Conservation (phyloP, 2,888 invertebrate genomes). For the Seira musarum region DNA sequence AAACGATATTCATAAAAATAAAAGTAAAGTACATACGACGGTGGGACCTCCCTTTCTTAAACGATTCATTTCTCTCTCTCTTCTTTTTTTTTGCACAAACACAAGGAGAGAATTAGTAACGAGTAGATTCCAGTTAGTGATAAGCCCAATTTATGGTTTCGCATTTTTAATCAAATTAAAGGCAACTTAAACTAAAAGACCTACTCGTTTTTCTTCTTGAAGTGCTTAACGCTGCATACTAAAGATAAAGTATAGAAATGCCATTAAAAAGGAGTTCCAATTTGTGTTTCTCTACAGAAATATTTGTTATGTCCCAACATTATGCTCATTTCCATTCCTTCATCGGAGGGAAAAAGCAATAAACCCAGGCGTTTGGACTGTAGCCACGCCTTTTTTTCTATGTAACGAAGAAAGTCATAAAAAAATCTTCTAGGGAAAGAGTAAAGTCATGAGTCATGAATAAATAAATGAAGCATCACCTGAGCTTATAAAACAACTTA, state of each 20-base stretch:
- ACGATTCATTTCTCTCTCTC: not conserved
- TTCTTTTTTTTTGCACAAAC: slow-evolving; percentile 22
- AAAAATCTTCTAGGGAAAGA: slow-evolving; percentile 48
- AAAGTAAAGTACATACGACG: slow-evolving; percentile 15
- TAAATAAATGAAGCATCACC: slow-evolving; percentile 60
- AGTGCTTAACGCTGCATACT: not conserved
- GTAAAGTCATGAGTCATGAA: slow-evolving; percentile 57
- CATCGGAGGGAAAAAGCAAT: slow-evolving; percentile 15
- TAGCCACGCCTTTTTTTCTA: slow-evolving; percentile 48
- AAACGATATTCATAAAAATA: not conserved
- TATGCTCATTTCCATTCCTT: slow-evolving; percentile 34
- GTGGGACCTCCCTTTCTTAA: slow-evolving; percentile 2
- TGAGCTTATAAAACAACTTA: slow-evolving; percentile 33
- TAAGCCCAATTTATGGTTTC: slow-evolving; percentile 36
- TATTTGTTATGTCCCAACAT: not conserved
- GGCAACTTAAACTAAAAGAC: not conserved
- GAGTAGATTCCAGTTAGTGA: not conserved
- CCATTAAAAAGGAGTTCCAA: not conserved
- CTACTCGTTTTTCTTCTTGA: not conserved
- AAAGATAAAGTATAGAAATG: not conserved
- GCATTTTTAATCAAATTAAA: slow-evolving; percentile 38
- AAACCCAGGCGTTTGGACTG: slow-evolving; percentile 26
- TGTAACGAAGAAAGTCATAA: slow-evolving; percentile 59
- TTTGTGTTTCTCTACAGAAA: not conserved
- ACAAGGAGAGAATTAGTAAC: slow-evolving; percentile 29